Evolutionary conservation across 2,113 vertebrate genomes (phyloP), one percentile per base, ranked within the genome.

Genomic region (Corvus cornix): DNA sequence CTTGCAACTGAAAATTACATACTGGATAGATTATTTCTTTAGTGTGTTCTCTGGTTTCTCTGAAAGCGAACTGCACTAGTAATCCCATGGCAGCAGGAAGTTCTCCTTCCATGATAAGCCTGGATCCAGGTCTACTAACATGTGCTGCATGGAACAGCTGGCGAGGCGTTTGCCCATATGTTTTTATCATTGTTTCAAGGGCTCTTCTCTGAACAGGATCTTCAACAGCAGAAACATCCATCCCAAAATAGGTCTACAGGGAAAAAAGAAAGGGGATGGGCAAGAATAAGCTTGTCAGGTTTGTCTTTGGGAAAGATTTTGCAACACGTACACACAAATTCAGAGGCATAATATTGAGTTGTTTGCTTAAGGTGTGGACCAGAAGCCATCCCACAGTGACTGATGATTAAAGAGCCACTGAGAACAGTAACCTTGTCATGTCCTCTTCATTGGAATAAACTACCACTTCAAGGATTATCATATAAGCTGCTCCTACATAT

Each of bases 141-240:
- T 99, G 99, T 22, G 98, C 98, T 18, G 98, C 78, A 41, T 97
- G 99, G 96, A 99, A 99, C 58, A 99, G 98, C 97, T 99, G 99
- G 10, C 99, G 98, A 60, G 99, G 99, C 0, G 99, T 99, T 95
- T 99, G 99, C 49, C 99, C 99, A 0, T 99, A 99, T 1, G 99
- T 99, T 97, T 99, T 99, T 91, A 99, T 99, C 99, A 99, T 99
- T 35, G 99, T 99, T 97, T 99, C 99, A 63, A 99, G 97, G 11
- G 99, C 99, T 59, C 99, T 98, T 64, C 99, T 98, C 98, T 99
- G 99, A 68, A 99, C 99, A 4, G 99, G 98, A 95, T 99, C 99
- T 96, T 99, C 99, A 41, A 99, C 99, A 24, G 99, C 98, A 43
- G 99, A 99, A 39, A 99, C 99, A 66, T 99, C 99, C 99, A 99